A percentile compares a stretch with the other conserved stretches of the same genome.
Conservation (phyloP, 2,797 vertebrate species). For the Myotis pilosus region DNA sequence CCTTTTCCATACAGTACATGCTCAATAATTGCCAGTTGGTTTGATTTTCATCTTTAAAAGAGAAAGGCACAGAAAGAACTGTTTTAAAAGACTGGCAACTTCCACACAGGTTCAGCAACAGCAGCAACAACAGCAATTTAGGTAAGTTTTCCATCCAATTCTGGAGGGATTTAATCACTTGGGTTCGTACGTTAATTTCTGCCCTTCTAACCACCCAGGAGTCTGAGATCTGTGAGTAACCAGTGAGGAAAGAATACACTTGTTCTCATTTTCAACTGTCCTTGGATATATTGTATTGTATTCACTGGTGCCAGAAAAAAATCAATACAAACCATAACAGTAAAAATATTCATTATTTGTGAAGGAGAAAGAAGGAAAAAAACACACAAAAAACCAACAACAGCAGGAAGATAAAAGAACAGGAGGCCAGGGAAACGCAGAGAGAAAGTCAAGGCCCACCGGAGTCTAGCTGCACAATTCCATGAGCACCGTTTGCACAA, state of each 20-base stretch:
- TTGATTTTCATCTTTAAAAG: slow-evolving; percentile 19
- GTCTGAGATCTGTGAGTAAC: slow-evolving; percentile 17
- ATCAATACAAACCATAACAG: not conserved
- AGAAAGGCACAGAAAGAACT: not conserved
- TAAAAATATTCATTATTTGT: slow-evolving; percentile 50
- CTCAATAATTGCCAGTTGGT: not conserved
- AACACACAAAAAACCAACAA: not conserved
- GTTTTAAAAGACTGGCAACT: slow-evolving; percentile 22
- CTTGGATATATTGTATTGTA: slow-evolving; percentile 33
- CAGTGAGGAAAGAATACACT: slow-evolving; percentile 14
- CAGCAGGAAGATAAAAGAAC: not conserved
- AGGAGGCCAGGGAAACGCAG: not conserved
- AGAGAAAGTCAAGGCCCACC: not conserved
- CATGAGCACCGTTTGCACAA: not conserved
- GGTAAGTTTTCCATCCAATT: slow-evolving; percentile 50
- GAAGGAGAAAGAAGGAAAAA: not conserved
- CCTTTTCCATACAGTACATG: not conserved
- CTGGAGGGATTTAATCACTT: slow-evolving; percentile 64
- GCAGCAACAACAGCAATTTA: slow-evolving; percentile 40
- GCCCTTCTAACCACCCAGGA: slow-evolving; percentile 17
- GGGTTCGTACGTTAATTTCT: slow-evolving; percentile 56
- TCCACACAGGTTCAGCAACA: not conserved
- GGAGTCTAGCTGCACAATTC: not conserved
- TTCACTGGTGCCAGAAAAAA: slow-evolving; percentile 29
- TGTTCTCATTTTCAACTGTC: slow-evolving; percentile 41